Base-by-base conservation (phyloP, 1,140 invertebrate genomes). In the Drosophila ogumai region DNA sequence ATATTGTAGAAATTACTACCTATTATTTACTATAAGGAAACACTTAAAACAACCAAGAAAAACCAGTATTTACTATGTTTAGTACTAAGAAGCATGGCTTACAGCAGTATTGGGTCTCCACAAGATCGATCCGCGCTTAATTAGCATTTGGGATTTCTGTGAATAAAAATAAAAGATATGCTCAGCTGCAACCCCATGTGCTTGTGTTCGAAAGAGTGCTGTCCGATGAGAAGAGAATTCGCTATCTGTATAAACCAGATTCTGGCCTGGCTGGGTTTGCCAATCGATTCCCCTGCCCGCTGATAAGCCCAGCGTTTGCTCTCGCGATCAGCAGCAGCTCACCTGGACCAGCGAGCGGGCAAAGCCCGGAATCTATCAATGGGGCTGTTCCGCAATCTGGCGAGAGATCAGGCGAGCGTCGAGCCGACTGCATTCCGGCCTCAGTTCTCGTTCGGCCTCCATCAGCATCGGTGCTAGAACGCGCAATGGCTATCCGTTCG, bases 371-470 rank as follows among this genome's bases (percentile, higher is more conserved):
- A 38, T 55, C 49, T 25, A 28, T 47, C 22, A 68, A 25, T 44
- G 54, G 66, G 36, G 46, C 15, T 52, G 55, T 32, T 71, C 47
- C 55, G 19, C 55, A 59, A 68, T 44, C 66, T 36, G 36, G 22
- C n/a, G 52, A 60, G 59, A 56, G 59, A 59, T 58, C 52, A 43
- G 9, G 15, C 32, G 12, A 34, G 28, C 43, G 12, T 36, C 34
- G 49, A 65, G 55, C n/a, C 25, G 17, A 57, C 19, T 58, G 41
- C 43, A 49, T 17, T 49, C 38, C 15, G 25, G 19, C 38, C 36
- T 69, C 67, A 87, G 82, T 87, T 61, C 60, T 65, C 65, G 52
- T 25, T 50, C 15, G 43, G 52, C 46, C 31, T 32, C 64, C 63
- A 74, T 67, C 66, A 60, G 57, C 60, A 57, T 66, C 67, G 69